These are phyloP conservation scores for Temnopleurus reevesii DNA, from an alignment of 53 echinoderm and acorn worm species.

Conservation along the genomic window DNA sequence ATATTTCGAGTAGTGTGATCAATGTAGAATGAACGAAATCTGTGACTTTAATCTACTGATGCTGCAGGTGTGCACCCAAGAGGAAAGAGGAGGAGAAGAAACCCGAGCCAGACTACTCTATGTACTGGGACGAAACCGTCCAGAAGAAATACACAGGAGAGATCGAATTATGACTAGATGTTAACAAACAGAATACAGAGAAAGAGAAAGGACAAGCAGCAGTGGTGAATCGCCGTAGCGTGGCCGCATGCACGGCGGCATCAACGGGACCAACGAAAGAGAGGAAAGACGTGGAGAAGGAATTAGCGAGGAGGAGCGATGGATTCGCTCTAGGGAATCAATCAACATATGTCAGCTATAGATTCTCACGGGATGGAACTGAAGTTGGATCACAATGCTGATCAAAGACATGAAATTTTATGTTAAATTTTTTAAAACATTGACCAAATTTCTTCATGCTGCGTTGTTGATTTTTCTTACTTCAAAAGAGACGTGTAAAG, in stretches of 20 bases:
- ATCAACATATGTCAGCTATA: constrained; percentile 39
- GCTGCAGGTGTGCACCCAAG: constrained; percentile 65
- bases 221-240: constrained; percentile 34
- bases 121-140: constrained; percentile 95
- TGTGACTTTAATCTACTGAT: not conserved
- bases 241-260: not conserved
- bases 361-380: constrained; percentile 39
- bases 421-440: not conserved
- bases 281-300: constrained; percentile 40
- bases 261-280: not conserved
- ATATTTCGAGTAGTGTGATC: too few relatives aligned
- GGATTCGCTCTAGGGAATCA: constrained; percentile 40
- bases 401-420: not conserved
- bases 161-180: constrained; percentile 87
- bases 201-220: not conserved
- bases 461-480: not conserved
- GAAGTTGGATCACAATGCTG: constrained; percentile 52
- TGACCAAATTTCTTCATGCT: constrained; percentile 15
- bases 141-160: constrained; percentile 97
- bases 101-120: constrained; percentile 70
- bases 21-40: not conserved
- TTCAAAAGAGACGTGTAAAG: not conserved
- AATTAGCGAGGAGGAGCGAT: constrained; percentile 37
- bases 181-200: constrained; percentile 57
- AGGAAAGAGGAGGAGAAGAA: constrained; percentile 82